Percentiles rank a stretch among this genome's conserved stretches.
phyloP scores from a whole-genome alignment of 2,888 invertebrate genomes.

The Xylocampa areola region DNA sequence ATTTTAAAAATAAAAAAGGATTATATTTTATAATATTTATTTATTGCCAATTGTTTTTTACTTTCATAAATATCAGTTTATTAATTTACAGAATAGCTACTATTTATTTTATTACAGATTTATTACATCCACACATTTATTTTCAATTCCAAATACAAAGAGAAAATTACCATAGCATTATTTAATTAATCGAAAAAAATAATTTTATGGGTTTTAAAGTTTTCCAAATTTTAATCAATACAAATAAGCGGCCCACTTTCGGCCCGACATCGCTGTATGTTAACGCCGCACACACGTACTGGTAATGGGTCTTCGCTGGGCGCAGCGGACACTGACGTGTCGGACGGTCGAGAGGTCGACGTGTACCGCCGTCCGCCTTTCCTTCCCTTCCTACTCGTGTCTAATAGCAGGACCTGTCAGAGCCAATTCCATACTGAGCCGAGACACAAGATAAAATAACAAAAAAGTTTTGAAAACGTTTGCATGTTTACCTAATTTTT shows the following conservation, averaged over 20 bases:
- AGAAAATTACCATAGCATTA: too few species aligned
- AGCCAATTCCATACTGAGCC: slow-evolving; percentile 80
- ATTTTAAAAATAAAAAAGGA: slow-evolving; percentile 50
- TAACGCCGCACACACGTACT: slow-evolving; percentile 83
- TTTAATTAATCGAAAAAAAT: too few species aligned
- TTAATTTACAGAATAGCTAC: too few species aligned
- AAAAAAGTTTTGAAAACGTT: background rate
- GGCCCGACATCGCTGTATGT: slow-evolving; percentile 80
- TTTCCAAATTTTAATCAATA: background rate
- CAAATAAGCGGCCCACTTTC: slow-evolving; percentile 56
- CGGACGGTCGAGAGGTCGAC: slow-evolving; percentile 85
- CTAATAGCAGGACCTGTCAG: slow-evolving; percentile 89
- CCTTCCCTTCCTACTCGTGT: slow-evolving; percentile 86
- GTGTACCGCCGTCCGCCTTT: slow-evolving; percentile 84
- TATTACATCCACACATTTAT: too few species aligned
- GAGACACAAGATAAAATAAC: slow-evolving; percentile 30
- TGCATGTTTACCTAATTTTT: too few species aligned
- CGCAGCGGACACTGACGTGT: slow-evolving; percentile 86
- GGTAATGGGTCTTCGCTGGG: slow-evolving; percentile 87
- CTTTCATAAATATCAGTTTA: too few species aligned
- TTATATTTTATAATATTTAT: slow-evolving; percentile 11
- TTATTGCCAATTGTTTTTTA: too few species aligned
- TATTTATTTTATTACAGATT: too few species aligned
- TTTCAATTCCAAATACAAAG: too few species aligned
- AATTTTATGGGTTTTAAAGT: background rate